Evolutionary conservation across 2,797 vertebrate species (phyloP).

Genomic region (Somateria mollissima): DNA sequence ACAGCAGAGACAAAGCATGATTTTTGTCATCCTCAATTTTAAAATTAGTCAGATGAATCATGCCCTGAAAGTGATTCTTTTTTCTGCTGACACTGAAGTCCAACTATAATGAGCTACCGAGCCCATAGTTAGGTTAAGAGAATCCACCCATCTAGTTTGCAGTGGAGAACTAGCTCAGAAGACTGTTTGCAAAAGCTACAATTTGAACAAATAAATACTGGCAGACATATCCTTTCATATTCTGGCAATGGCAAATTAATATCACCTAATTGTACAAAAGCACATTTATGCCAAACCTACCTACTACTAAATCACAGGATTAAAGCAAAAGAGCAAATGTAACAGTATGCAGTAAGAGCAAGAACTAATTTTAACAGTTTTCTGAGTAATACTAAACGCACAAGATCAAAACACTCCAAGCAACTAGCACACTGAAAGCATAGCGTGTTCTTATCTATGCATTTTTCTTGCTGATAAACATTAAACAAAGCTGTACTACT

Average conservation of each 20-base stretch:
- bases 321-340: neutral
- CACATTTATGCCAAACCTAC: neutral
- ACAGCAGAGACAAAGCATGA: neutral
- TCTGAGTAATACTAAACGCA: neutral
- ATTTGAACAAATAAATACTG: neutral
- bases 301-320: neutral
- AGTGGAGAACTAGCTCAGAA: accelerated
- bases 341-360: neutral
- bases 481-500: neutral
- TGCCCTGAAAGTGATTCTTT: neutral
- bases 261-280: neutral
- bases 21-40: neutral
- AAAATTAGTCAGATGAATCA: neutral
- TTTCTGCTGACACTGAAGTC: neutral
- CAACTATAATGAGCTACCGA: neutral
- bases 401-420: neutral
- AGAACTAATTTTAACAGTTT: neutral
- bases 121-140: neutral
- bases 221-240: neutral
- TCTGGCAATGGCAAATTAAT: neutral
- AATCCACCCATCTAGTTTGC: neutral
- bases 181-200: neutral
- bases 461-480: neutral
- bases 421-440: neutral
- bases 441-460: neutral